phyloP scores from a whole-genome alignment of 2,797 vertebrate species.

The Caiman crocodilus region DNA sequence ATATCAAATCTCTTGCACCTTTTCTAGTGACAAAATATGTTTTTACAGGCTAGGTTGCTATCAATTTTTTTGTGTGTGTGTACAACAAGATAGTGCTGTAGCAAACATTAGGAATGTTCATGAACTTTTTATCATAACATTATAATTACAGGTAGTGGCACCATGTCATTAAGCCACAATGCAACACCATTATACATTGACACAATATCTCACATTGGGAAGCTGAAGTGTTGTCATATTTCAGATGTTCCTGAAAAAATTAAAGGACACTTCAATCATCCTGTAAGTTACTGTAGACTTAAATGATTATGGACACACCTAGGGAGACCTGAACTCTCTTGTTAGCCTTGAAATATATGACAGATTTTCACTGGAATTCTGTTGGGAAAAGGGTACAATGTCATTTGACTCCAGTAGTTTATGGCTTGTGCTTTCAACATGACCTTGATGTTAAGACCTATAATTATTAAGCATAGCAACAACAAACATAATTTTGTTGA shows the following conservation, averaged over 20 bases:
- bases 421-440: background rate
- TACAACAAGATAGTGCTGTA: background rate
- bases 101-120: background rate
- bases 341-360: background rate
- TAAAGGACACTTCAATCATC: background rate
- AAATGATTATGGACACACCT: background rate
- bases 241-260: background rate
- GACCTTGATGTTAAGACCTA: background rate
- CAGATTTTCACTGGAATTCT: background rate
- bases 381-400: background rate
- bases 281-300: background rate
- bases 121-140: background rate
- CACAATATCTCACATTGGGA: background rate
- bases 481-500: background rate
- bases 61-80: background rate
- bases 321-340: background rate
- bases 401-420: background rate
- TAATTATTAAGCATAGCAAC: background rate
- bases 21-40: background rate
- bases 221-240: background rate
- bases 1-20: background rate
- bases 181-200: background rate
- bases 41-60: background rate
- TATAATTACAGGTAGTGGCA: background rate
- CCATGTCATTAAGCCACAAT: background rate